Evolutionary conservation across 2,888 invertebrate species (phyloP).

Genomic region (Brassicogethes aeneus): DNA sequence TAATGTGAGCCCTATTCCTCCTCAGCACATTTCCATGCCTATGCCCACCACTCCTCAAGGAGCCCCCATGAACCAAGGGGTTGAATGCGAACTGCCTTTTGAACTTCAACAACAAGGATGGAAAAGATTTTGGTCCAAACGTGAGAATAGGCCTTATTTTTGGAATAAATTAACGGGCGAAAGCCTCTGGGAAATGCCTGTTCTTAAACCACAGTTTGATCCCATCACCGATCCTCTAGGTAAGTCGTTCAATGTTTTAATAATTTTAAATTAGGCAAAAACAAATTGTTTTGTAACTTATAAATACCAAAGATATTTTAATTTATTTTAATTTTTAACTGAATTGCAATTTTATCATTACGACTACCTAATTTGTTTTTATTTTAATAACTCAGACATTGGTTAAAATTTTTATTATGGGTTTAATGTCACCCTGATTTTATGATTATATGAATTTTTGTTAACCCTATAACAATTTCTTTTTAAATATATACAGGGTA

Average conservation of each 20-base stretch:
- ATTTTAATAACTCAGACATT: no score
- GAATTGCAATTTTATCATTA: not conserved
- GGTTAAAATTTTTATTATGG: no score
- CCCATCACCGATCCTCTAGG: conserved; percentile 56
- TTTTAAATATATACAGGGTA: no score
- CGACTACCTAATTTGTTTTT: no score
- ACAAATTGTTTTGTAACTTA: not conserved
- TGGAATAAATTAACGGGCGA: conserved; percentile 95
- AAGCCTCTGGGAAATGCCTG: conserved; percentile 95
- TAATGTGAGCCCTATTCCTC: conserved; percentile 29
- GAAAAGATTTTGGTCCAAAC: conserved; percentile 94
- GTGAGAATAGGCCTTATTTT: conserved; percentile 91
- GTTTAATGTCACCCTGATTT: no score
- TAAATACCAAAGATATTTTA: not conserved
- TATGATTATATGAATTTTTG: no score
- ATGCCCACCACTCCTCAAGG: conserved; percentile 53
- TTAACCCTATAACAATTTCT: no score
- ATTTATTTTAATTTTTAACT: not conserved
- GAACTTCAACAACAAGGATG: conserved; percentile 82
- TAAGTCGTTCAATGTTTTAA: not conserved
- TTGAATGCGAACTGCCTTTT: conserved; percentile 47
- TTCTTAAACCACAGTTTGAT: conserved; percentile 75
- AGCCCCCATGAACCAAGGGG: conserved; percentile 44
- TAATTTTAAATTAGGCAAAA: no score
- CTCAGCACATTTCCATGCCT: conserved; percentile 40